Conservation (phyloP, 2,797 vertebrate genomes). For the Mus minutoides region DNA sequence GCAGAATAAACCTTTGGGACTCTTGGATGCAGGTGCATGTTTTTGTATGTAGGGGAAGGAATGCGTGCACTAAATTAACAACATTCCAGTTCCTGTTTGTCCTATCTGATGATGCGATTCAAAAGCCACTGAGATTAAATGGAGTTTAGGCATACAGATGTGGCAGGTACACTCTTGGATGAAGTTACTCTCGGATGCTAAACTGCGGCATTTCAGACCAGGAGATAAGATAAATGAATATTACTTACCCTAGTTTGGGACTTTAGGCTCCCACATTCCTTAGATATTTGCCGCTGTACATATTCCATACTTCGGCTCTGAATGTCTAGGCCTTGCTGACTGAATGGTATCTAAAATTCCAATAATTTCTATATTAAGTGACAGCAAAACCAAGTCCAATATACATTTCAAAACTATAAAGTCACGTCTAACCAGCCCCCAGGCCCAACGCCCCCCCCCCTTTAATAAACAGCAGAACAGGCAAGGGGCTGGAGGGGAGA, state of each 20-base stretch:
- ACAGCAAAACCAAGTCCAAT: slow-evolving; percentile 36
- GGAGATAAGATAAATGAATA: slow-evolving; percentile 42
- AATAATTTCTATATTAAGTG: slow-evolving; percentile 63
- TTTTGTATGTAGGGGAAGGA: not conserved
- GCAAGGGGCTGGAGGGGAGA: not conserved
- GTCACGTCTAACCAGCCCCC: not conserved
- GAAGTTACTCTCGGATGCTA: slow-evolving; percentile 36
- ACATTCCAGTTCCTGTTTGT: not conserved
- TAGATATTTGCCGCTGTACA: slow-evolving; percentile 76
- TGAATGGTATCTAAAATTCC: slow-evolving; percentile 77
- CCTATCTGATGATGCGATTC: not conserved
- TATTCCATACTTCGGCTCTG: slow-evolving; percentile 79
- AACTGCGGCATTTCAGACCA: not conserved
- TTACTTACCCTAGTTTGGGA: slow-evolving; percentile 79
- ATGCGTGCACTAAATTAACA: not conserved
- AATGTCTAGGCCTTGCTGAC: slow-evolving; percentile 77
- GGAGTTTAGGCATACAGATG: not conserved
- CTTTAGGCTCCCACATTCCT: slow-evolving; percentile 79
- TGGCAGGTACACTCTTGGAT: not conserved
- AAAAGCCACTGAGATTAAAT: slow-evolving; percentile 2
- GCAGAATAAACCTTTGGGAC: not conserved
- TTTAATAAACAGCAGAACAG: not conserved
- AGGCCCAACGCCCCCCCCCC: no score
- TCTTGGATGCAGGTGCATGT: not conserved
- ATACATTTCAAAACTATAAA: slow-evolving; percentile 32